Evolutionary conservation across 1,140 invertebrate genomes (phyloP).

Genomic region (Ceratoteleas bidentatus): DNA sequence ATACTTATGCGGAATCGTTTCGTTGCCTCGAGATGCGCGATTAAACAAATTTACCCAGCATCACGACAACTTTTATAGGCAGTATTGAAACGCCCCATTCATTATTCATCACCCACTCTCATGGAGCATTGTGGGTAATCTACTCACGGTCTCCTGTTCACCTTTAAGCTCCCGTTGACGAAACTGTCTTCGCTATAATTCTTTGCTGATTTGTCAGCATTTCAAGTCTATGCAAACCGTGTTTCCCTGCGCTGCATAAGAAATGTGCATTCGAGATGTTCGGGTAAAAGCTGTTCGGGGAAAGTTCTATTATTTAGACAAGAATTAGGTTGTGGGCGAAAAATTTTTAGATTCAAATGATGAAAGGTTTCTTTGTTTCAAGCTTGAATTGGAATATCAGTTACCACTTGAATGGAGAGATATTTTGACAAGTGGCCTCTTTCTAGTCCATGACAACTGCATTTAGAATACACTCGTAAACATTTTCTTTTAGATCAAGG

Average conservation of each 20-base stretch:
- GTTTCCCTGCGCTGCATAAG: conserved; percentile 10
- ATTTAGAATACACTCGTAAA: too few relatives aligned
- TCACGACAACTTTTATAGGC: conserved; percentile 75
- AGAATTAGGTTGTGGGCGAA: conserved; percentile 4
- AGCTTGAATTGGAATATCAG: not conserved
- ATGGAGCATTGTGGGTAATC: conserved; percentile 39
- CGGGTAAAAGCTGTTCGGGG: not conserved
- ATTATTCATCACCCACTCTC: conserved; percentile 79
- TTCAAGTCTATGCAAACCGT: conserved; percentile 38
- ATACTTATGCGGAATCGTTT: conserved; percentile 44
- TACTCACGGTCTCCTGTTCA: conserved; percentile 50
- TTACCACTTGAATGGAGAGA: too few relatives aligned
- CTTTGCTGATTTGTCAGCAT: conserved; percentile 42
- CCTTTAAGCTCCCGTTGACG: conserved; percentile 50
- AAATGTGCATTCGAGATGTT: not conserved
- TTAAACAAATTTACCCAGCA: conserved; percentile 78
- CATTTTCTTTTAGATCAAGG: too few relatives aligned
- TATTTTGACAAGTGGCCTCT: too few relatives aligned
- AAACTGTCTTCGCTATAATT: conserved; percentile 59
- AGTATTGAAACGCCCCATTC: conserved; percentile 74
- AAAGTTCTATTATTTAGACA: conserved; percentile 3
- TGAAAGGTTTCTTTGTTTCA: not conserved
- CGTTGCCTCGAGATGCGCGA: conserved; percentile 70
- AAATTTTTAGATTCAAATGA: conserved; percentile 1
- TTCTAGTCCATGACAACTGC: too few relatives aligned